Evolutionary conservation across 2,113 vertebrate species (phyloP).

Genomic region (Atractosteus spatula): DNA sequence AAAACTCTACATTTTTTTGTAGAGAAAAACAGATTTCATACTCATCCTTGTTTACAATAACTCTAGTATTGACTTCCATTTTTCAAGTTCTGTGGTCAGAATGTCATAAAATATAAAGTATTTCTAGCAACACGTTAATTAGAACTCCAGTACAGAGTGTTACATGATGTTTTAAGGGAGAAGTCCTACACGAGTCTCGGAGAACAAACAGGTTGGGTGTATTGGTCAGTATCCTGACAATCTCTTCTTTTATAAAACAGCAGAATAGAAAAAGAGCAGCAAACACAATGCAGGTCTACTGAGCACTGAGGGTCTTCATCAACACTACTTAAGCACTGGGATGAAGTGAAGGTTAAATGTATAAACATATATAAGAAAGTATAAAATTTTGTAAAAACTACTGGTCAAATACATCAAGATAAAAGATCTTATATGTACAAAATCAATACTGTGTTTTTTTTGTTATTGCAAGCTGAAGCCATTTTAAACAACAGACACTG

Average conservation of each 20-base stretch:
- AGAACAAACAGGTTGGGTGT: neutral
- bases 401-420: conserved; percentile 31
- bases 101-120: too few species aligned
- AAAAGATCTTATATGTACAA: conserved; percentile 60
- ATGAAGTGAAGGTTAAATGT: conserved; percentile 38
- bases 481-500: conserved; percentile 37
- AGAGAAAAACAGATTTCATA: too few species aligned
- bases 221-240: conserved; percentile 5
- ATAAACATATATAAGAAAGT: conserved; percentile 55
- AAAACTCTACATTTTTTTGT: too few species aligned
- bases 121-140: too few species aligned
- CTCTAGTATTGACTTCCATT: too few species aligned
- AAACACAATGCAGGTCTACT: neutral
- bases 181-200: neutral
- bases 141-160: too few species aligned
- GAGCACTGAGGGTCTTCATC: conserved; percentile 37
- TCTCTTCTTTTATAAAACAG: too few species aligned
- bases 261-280: too few species aligned
- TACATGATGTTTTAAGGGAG: neutral
- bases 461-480: conserved; percentile 62
- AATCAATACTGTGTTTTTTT: conserved; percentile 42
- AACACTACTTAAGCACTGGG: conserved; percentile 43
- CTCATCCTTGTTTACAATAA: too few species aligned
- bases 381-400: conserved; percentile 56
- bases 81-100: too few species aligned